Evolutionary conservation across 1,140 invertebrate genomes (phyloP), one percentile per base, ranked within the genome.

Genomic region (Oreohelix idahoensis): DNA sequence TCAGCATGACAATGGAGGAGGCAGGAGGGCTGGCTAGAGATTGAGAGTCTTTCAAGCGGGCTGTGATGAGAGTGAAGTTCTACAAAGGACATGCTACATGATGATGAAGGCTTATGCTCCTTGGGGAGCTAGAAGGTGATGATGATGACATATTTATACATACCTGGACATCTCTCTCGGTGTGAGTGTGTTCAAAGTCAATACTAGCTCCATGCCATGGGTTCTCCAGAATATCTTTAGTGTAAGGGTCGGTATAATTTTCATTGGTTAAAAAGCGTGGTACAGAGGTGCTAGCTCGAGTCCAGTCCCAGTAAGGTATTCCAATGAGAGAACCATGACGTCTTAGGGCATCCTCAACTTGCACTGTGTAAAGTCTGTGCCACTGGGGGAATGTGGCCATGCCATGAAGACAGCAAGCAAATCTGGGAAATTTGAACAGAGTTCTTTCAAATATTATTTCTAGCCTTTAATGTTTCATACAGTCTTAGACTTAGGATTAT

Each of bases 361-460:
- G 86, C 13, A 87, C 81, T 32, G 84, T 85, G 81, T 85, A 85
- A 15, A 87, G 78, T 32, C 86, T 49, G 79, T 87, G 86, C 86
- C 86, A 87, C 74, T 85, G 86, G 10, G 84, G 86, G 81, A 87
- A 87, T 45, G 83, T 86, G 36, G 86, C 84, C 86, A 83, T 84
- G 26, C 86, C 86, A 63, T 86, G 84, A 42, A 86, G 71, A 70
- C 84, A 87, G 83, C 86, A 87, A 29, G 84, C 86, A 75, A 71
- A 84, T 35, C 84, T 73, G 51, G 13, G 23, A 58, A 58, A 58
- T 58, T 4, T 23, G 17, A 49, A 49, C 10, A 49, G 10, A 49
- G 45, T 8, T 11, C 17, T 49, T 49, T 17, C 45, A 49, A 49
- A 49, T 17, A 49, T 49, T 49, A 49, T 49, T 49, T 17, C 45